Evolutionary conservation across 2,113 vertebrate genomes (phyloP), one percentile per base, ranked within the genome.

Genomic region (Sylvietta virens): DNA sequence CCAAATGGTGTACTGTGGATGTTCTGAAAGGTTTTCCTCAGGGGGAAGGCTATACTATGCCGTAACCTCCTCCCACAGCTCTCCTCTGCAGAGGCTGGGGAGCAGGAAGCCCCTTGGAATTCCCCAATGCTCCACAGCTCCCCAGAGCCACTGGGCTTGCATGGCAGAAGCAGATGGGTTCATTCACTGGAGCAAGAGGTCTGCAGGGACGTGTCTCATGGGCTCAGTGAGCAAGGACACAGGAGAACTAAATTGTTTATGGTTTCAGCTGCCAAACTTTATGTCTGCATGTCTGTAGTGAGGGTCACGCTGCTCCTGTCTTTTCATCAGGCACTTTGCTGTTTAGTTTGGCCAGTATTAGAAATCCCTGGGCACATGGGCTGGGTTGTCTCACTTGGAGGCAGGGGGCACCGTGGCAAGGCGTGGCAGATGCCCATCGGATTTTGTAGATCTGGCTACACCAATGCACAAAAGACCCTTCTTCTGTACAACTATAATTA

Each of bases 161-260:
- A 0, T 20, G 19, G 48, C 65, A 89, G 56, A 72, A 65, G 58
- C 35, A 76, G 64, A 64, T 3, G 14, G 37, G 23, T 24, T 92
- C 48, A 53, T 33, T 37, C 78, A 69, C 6, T 39, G 42, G 74
- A 85, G 66, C 53, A 64, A 54, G 60, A 77, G 31, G n/a, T 91
- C 90, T 72, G 81, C 1, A 0, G n/a, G 50, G 70, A 92, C 69
- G 42, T 5, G 1, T 87, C 53, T n/a, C 37, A 35, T 0, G 0
- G 78, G 57, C 87, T 85, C 81, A 72, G 66, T 50, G 81, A 94
- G 73, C 65, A 87, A 87, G 78, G 70, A 74, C 53, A 45, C 15
- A 28, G 84, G 62, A 87, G 70, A 33, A 58, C 48, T 72, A 23
- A 37, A 73, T 2, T 31, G 44, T 42, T 37, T n/a, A 30, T 22